A percentile compares a stretch with the other conserved stretches of the same genome.
phyloP scores from a whole-genome alignment of 1,140 invertebrate species.

The Neodiprion fabricii region DNA sequence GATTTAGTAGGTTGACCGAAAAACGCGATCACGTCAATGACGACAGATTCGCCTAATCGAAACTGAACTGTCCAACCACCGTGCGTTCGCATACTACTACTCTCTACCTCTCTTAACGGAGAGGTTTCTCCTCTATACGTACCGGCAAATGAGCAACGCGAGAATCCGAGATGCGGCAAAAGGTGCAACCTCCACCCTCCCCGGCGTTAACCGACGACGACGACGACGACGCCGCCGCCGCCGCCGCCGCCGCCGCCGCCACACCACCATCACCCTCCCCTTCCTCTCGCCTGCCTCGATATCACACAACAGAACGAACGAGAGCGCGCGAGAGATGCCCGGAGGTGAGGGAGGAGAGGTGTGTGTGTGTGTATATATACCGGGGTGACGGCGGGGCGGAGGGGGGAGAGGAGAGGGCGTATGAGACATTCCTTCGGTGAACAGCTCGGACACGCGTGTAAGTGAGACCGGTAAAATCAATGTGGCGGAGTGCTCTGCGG shows the following conservation, averaged over 20 bases:
- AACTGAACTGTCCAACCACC: slow-evolving; percentile 11
- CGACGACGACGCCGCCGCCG: neutral
- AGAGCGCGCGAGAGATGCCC: neutral
- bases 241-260: neutral
- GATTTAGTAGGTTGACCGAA: neutral
- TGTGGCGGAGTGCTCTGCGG: slow-evolving; percentile 51
- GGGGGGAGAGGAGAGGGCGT: slow-evolving; percentile 25
- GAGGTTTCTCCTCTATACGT: slow-evolving; percentile 3
- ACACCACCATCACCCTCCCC: too few relatives aligned
- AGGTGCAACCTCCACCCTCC: slow-evolving; percentile 48
- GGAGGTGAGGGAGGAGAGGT: neutral
- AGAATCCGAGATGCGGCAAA: slow-evolving; percentile 55
- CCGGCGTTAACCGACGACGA: slow-evolving; percentile 16
- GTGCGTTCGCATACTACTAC: slow-evolving; percentile 9
- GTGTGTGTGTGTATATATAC: too few relatives aligned
- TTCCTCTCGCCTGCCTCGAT: neutral
- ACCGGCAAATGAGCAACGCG: slow-evolving; percentile 43
- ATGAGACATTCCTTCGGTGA: slow-evolving; percentile 53
- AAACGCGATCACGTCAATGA: neutral
- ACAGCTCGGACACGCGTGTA: slow-evolving; percentile 41
- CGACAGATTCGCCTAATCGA: neutral
- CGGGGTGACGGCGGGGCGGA: slow-evolving; percentile 22
- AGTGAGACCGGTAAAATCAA: slow-evolving; percentile 54
- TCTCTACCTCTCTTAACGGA: neutral
- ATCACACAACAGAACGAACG: neutral